Evolutionary conservation across 2,797 vertebrate species (phyloP), one percentile per base, ranked within the genome.

Genomic region (Brachyalestes nurse): DNA sequence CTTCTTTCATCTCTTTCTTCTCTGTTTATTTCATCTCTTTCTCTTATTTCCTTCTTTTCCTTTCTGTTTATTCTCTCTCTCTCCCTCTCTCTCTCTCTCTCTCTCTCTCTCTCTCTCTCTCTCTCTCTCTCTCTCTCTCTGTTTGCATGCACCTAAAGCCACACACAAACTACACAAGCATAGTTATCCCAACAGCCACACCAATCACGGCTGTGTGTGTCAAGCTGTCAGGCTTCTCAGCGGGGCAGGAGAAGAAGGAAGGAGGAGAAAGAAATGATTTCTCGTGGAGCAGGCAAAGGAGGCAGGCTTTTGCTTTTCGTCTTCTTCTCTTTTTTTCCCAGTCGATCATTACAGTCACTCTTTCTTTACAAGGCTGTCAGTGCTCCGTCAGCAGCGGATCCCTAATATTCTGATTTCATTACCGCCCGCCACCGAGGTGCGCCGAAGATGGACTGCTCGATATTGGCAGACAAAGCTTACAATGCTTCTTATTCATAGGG

Each of bases 351-450:
- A 79, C 81, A 75, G 77, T 81, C 66, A 60, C 73, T 82, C 75
- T 80, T 83, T 78, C 79, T 86, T 75, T 85, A 83, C 79, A 83
- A 77, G 83, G 81, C 81, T 86, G 85, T 85, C 86, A 85, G 77
- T 49, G 49, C 79, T 83, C 79, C 75, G 60, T 82, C 86, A 87
- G 71, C 77, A 79, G 77, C 21, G 55, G 69, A 82, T 77, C 75
- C 72, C 83, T 86, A 84, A 84, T 86, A 87, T 86, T 86, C 86
- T 82, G 84, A 86, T 82, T 86, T 87, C 78, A 81, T 86, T 83
- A 85, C 83, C 82, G 80, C 81, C 69, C 60, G 65, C 77, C 55
- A 81, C 69, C 57, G 74, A 74, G 78, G 77, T 51, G 58, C 61
- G 61, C 49, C 61, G 62, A 83, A 83, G 82, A 87, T 84, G 81